Conservation (phyloP, 2,797 vertebrate genomes). For the Anolis apletophallus region DNA sequence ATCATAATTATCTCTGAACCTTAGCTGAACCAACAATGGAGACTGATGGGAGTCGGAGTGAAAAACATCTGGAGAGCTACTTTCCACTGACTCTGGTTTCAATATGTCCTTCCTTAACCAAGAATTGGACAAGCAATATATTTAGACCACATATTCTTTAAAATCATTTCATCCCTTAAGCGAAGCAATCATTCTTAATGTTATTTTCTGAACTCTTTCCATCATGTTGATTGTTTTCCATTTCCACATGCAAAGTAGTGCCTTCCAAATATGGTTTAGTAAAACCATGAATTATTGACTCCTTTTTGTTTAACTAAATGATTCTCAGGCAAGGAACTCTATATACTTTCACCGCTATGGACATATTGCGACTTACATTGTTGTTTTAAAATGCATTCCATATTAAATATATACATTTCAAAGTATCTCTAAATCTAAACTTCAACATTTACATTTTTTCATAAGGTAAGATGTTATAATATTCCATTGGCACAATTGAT, state of each 20-base stretch:
- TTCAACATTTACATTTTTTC: no score
- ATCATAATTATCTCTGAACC: no score
- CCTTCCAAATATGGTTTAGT: slow-evolving; percentile 33
- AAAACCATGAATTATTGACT: slow-evolving; percentile 37
- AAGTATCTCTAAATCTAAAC: background rate
- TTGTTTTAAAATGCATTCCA: slow-evolving; percentile 27
- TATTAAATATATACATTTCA: slow-evolving; percentile 20
- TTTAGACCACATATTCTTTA: background rate
- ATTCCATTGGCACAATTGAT: no score
- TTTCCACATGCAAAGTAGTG: slow-evolving; percentile 25
- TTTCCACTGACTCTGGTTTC: background rate
- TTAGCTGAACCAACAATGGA: no score
- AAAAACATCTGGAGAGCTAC: background rate
- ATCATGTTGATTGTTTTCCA: slow-evolving; percentile 36
- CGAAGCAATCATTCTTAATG: background rate
- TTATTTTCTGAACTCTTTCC: slow-evolving; percentile 27
- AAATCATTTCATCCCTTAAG: slow-evolving; percentile 27
- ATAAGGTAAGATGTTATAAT: no score
- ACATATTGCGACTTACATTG: slow-evolving; percentile 13
- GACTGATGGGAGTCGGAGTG: background rate
- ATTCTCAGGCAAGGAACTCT: slow-evolving; percentile 33
- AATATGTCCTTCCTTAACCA: background rate
- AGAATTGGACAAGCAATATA: background rate
- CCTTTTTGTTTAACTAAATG: slow-evolving; percentile 23
- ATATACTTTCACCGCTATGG: slow-evolving; percentile 41